Evolutionary conservation across 2,113 vertebrate genomes (phyloP).

Genomic region (Aplodontia rufa): DNA sequence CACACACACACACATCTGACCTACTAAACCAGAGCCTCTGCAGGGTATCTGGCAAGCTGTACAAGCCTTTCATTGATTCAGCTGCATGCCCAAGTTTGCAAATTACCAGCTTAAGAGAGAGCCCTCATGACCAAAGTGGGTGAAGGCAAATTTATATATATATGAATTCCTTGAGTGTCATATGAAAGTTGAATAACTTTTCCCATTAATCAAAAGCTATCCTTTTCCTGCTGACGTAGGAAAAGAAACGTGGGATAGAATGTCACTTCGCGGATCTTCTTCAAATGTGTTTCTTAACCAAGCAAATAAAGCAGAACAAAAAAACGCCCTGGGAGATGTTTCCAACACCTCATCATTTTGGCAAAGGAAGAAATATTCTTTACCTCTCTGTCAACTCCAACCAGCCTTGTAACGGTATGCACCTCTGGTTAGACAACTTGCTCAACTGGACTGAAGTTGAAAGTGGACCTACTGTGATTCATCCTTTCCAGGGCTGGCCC

Average conservation of each 20-base stretch:
- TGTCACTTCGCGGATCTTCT: conserved; percentile 33
- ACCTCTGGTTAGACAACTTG: not conserved
- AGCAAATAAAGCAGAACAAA: conserved; percentile 28
- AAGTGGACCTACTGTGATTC: not conserved
- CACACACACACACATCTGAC: not conserved
- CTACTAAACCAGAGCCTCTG: not conserved
- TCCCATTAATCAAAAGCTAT: not conserved
- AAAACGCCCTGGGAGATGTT: conserved; percentile 42
- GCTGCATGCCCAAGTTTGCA: not conserved
- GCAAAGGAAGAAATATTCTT: conserved; percentile 9
- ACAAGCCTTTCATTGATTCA: not conserved
- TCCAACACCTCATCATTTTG: conserved; percentile 29
- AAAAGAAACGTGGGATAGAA: conserved; percentile 32
- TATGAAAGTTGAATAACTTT: not conserved
- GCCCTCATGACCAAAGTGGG: not conserved
- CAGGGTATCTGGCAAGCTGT: too few species aligned
- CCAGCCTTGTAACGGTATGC: not conserved
- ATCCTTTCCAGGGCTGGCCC: not conserved
- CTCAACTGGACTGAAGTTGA: not conserved
- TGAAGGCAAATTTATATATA: not conserved
- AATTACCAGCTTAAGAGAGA: not conserved
- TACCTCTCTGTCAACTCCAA: not conserved
- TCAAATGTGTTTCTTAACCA: conserved; percentile 50
- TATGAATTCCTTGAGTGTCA: not conserved
- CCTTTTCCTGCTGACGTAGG: not conserved